phyloP scores from a whole-genome alignment of 2,113 vertebrate genomes.

The Meles meles region DNA sequence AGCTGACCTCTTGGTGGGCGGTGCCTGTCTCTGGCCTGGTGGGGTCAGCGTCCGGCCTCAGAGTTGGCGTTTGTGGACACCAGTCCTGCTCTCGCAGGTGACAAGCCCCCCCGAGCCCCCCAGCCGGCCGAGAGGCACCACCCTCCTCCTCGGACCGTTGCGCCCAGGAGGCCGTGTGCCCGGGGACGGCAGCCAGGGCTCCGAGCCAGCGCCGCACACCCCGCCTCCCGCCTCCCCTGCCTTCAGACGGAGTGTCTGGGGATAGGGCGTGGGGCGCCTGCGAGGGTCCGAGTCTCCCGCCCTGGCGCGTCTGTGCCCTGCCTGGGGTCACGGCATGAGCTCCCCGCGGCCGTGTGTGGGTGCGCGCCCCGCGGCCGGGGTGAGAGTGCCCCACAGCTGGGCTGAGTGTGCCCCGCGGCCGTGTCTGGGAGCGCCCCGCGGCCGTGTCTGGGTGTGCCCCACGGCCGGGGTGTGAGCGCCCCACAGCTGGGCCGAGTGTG shows the following conservation, averaged over 20 bases:
- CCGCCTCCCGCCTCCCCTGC: rapidly evolving
- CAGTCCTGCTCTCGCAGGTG: not conserved
- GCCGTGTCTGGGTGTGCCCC: too few species aligned
- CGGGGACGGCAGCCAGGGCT: rapidly evolving
- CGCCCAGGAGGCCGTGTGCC: not conserved
- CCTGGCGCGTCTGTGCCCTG: not conserved
- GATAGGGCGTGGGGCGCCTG: rapidly evolving
- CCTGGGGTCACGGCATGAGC: rapidly evolving
- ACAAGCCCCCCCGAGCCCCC: not conserved
- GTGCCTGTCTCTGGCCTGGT: not conserved
- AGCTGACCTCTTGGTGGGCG: rapidly evolving
- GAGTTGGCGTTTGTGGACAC: not conserved
- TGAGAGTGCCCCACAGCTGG: too few species aligned
- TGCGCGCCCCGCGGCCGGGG: too few species aligned
- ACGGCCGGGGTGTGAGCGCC: too few species aligned
- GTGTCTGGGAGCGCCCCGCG: too few species aligned
- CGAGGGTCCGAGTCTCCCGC: not conserved
- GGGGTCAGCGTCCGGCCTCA: rapidly evolving
- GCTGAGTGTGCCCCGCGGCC: too few species aligned
- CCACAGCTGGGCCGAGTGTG: too few species aligned
- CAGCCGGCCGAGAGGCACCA: rapidly evolving
- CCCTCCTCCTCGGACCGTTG: not conserved
- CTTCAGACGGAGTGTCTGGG: not conserved
- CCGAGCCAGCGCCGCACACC: rapidly evolving
- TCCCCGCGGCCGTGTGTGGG: too few species aligned